Conservation (phyloP, 2,888 invertebrate species). For the Drosophila suboccidentalis region DNA sequence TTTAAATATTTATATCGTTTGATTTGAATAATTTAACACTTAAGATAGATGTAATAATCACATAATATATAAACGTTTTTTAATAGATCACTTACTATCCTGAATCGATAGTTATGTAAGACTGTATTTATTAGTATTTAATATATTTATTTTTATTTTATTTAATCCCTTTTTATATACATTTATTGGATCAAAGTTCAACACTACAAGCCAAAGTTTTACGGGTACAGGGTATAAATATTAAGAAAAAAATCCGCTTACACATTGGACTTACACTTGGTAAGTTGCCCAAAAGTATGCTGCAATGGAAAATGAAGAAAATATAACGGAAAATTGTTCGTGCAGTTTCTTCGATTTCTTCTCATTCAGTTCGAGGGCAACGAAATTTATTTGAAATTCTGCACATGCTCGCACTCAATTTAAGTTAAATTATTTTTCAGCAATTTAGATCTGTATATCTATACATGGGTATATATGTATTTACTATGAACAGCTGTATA, state of each 20-base stretch:
- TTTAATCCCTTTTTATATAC: too few species aligned
- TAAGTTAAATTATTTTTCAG: constrained; percentile 74
- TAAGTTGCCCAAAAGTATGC: constrained; percentile 47
- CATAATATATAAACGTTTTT: too few species aligned
- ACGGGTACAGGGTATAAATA: constrained; percentile 20
- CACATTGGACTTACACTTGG: constrained; percentile 53
- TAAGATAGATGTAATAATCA: too few species aligned
- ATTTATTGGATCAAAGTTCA: background rate
- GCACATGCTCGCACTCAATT: constrained; percentile 77
- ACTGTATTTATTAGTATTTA: too few species aligned
- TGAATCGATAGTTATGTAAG: too few species aligned
- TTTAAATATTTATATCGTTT: too few species aligned
- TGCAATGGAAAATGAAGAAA: constrained; percentile 26
- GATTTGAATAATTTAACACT: too few species aligned
- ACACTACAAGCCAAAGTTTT: background rate
- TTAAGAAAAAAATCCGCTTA: constrained; percentile 62
- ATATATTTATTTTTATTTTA: too few species aligned
- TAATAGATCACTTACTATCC: too few species aligned
- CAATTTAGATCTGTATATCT: constrained; percentile 48
- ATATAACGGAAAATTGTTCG: constrained; percentile 23
- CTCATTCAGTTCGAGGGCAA: constrained; percentile 11
- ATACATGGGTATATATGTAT: background rate
- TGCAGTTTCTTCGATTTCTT: constrained; percentile 1
- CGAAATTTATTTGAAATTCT: constrained; percentile 70
- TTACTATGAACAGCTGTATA: constrained; percentile 49